Conservation (phyloP, 2,797 vertebrate genomes). For the Coracias cyanogaster region DNA sequence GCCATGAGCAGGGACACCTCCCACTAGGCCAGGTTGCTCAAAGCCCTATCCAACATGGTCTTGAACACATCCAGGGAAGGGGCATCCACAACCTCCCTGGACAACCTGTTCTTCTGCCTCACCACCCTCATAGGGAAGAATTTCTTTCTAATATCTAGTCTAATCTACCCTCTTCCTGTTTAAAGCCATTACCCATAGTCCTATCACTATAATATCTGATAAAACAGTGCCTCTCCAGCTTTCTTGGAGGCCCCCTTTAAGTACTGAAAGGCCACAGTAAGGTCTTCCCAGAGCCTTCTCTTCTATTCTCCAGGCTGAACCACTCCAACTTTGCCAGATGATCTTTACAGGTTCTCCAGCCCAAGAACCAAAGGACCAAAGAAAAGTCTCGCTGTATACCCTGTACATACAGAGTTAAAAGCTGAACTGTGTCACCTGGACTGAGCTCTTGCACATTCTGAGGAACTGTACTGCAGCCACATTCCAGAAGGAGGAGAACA, state of each 20-base stretch:
- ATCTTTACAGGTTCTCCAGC: neutral
- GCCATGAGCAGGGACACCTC: neutral
- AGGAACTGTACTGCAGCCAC: neutral
- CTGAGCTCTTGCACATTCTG: fast-evolving
- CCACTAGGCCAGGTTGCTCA: neutral
- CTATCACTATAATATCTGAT: neutral
- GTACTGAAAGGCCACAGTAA: neutral
- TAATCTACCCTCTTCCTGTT: neutral
- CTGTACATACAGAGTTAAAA: neutral
- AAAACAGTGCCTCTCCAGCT: neutral
- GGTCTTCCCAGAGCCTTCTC: neutral
- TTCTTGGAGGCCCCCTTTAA: neutral
- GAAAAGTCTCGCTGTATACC: neutral
- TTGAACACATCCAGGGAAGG: neutral
- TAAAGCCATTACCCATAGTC: neutral
- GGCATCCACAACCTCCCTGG: neutral
- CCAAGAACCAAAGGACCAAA: neutral
- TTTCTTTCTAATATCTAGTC: neutral
- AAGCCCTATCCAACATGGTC: neutral
- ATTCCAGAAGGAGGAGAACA: neutral
- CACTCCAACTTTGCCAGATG: too few relatives aligned
- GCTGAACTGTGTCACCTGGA: too few relatives aligned
- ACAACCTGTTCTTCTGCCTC: neutral
- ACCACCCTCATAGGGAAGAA: neutral
- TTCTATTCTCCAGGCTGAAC: neutral